These are phyloP conservation scores for Pseudomyrmex sp. DNA, from an alignment of 1,140 invertebrate genomes.

Conservation along the genomic window DNA sequence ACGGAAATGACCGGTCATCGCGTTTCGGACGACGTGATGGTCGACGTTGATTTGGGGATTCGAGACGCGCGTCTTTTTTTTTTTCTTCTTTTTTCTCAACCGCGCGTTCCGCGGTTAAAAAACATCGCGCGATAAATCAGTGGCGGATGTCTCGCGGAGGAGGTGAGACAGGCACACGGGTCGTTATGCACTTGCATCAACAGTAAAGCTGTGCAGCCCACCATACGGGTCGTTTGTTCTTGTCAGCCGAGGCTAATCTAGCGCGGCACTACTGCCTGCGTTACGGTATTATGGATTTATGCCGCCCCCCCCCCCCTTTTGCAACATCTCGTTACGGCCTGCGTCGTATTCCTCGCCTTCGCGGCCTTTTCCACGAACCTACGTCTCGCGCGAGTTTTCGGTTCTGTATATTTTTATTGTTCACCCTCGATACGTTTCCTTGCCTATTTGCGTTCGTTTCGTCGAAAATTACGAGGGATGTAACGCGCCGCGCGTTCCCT, in stretches of 20 bases:
- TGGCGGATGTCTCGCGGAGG: conserved; percentile 62
- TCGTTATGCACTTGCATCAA: conserved; percentile 73
- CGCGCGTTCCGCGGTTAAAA: conserved; percentile 63
- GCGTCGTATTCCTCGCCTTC: background rate
- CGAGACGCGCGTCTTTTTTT: no score
- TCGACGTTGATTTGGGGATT: no score
- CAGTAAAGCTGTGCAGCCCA: conserved; percentile 32
- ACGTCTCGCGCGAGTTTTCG: conserved; percentile 1
- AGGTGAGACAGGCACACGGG: conserved; percentile 44
- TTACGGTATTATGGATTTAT: conserved; percentile 71
- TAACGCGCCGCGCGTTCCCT: background rate
- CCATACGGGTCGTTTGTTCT: conserved; percentile 72
- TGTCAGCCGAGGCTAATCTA: conserved; percentile 76
- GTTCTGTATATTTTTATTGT: no score
- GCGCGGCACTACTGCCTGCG: conserved; percentile 57
- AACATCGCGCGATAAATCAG: conserved; percentile 75
- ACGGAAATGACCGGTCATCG: no score
- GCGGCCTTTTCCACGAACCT: background rate
- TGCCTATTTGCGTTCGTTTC: conserved; percentile 1
- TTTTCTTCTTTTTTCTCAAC: conserved; percentile 12
- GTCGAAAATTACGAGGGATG: background rate
- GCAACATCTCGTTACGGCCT: conserved; percentile 61
- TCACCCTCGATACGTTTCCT: no score
- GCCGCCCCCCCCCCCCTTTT: background rate
- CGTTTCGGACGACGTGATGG: background rate